phyloP scores from a whole-genome alignment of 2,113 vertebrate species.

The Coryphaenoides rupestris region DNA sequence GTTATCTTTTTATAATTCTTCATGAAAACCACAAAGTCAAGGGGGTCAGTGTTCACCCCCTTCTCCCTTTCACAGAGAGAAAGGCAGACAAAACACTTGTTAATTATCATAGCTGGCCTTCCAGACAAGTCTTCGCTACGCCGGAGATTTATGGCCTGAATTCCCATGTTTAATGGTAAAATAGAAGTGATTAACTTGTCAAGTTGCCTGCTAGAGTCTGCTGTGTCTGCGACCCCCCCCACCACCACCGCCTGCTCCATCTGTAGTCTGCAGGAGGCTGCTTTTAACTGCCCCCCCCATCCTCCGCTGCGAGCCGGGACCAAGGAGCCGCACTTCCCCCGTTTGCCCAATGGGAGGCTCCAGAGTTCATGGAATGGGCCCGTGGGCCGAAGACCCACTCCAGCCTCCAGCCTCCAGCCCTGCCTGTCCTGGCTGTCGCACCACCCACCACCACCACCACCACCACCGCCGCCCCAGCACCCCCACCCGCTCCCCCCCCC shows the following conservation, averaged over 20 bases:
- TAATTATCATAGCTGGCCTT: constrained; percentile 50
- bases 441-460: constrained; percentile 9
- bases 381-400: constrained; percentile 15
- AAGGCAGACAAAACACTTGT: constrained; percentile 43
- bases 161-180: constrained; percentile 55
- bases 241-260: constrained; percentile 39
- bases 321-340: constrained; percentile 26
- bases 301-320: no score
- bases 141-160: constrained; percentile 43
- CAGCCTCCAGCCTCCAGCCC: constrained; percentile 17
- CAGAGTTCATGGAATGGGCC: constrained; percentile 66
- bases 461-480: no score
- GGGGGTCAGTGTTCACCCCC: not conserved
- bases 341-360: constrained; percentile 83
- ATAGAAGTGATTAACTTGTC: constrained; percentile 63
- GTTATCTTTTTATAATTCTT: not conserved
- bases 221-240: constrained; percentile 42
- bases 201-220: constrained; percentile 24
- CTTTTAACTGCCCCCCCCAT: not conserved
- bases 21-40: not conserved
- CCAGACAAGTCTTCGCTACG: not conserved
- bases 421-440: no score
- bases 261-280: constrained; percentile 11
- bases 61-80: constrained; percentile 45
- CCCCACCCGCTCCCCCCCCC: no score